Base-by-base conservation (phyloP, 1,140 invertebrate species). In the Centruroides vittatus region DNA sequence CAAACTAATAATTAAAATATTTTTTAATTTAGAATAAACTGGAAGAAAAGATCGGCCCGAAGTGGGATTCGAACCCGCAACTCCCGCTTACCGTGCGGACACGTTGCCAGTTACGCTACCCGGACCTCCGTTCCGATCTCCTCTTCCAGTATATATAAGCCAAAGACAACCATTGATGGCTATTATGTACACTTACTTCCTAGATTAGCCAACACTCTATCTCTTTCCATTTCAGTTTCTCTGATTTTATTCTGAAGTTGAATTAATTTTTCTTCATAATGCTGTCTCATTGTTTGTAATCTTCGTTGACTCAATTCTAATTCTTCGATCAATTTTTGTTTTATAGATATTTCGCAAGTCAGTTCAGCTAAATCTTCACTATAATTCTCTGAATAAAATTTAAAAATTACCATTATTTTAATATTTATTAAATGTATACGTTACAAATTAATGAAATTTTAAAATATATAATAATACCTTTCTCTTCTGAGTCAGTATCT, bases 251-350 rank as follows among this genome's bases (percentile, higher is more conserved):
- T 82, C 70, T 90, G 86, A n/a, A 98, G 74, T 55, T 89, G 85
- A 49, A 82, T 76, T n/a, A 99, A 76, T 71, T 98, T 93, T 50
- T 93, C 88, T 74, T 98, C 95, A 75, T 98, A 98, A 68, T 97
- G 88, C 61, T 85, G 81, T 57, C 84, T 83, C 79, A 98, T 84
- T 0, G 84, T 82, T 47, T 87, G 82, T 62, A 97, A 77, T 54
- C 89, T 76, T 54, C 84, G 80, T 71, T 98, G 89, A 10, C 87
- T 89, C 34, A 85, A 74, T 72, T 98, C 94, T 57, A 98, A 73
- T 70, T 97, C 91, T 70, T 96, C 89, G 62, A 98, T 94, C 13
- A 98, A 76, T 56, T 89, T 84, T 66, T 93, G 87, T 73, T 70
- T 69, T 0, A 68, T 61, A 5, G 63, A 59, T 11, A 69, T 68